Percentiles rank a stretch among this genome's conserved stretches.
Conservation (phyloP, 2,888 invertebrate genomes). For the Escarpia spicata region DNA sequence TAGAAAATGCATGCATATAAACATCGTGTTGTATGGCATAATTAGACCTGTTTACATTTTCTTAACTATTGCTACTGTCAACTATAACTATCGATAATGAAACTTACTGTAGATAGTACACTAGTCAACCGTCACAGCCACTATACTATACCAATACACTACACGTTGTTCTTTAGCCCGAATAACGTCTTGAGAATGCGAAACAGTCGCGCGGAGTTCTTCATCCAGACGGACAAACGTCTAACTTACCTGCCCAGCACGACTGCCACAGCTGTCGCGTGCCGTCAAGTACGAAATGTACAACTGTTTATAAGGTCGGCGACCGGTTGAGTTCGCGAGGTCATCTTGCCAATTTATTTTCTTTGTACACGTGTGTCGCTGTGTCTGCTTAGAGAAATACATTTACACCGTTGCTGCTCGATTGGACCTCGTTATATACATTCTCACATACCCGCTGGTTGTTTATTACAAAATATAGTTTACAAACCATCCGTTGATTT, state of each 20-base stretch:
- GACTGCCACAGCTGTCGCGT: neutral
- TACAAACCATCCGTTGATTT: neutral
- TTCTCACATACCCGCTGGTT: neutral
- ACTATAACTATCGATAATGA: too few relatives aligned
- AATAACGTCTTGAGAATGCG: neutral
- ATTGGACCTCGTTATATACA: neutral
- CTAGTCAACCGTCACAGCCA: too few relatives aligned
- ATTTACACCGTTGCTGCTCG: neutral
- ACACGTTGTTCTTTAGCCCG: neutral
- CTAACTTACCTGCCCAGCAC: neutral
- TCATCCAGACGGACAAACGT: neutral
- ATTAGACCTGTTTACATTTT: too few relatives aligned
- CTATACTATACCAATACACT: too few relatives aligned
- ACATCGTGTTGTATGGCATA: too few relatives aligned
- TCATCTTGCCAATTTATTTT: neutral
- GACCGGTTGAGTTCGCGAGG: neutral
- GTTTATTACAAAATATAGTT: neutral
- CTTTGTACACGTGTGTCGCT: neutral
- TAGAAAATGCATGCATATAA: too few relatives aligned
- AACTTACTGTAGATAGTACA: too few relatives aligned
- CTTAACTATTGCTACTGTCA: too few relatives aligned
- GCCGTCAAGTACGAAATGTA: neutral
- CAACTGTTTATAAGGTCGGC: neutral
- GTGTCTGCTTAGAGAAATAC: neutral
- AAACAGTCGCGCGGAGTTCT: neutral